Evolutionary conservation across 2,888 invertebrate species (phyloP), one percentile per base, ranked within the genome.

Genomic region (Hypselothyrea guttata): DNA sequence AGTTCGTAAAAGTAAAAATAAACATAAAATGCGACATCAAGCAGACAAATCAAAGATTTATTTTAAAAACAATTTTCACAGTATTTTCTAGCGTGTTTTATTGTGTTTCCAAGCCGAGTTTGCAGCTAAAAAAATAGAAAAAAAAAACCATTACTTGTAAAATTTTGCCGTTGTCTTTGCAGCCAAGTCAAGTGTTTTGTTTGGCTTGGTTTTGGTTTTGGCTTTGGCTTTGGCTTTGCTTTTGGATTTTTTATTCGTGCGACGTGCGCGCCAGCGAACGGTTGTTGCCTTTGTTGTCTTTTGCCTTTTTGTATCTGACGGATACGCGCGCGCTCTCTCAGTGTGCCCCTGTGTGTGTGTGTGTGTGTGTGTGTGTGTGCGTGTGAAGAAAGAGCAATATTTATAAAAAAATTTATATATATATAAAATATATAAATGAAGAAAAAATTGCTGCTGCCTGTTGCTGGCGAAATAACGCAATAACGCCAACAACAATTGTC

Each of bases 341-440:
- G 49, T 34, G 47, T 30, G 13, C 13, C 8, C 1, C 22, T 5
- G n/a, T n/a, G n/a, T n/a, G n/a, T 31, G 2, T 38, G 13, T 49
- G 7, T 41, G 13, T 44, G 40, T 52, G 37, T 38, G 9, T n/a
- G 22, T 49, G 33, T 33, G 28, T 48, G 49, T 84, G 70, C 74
- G 75, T 78, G 75, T 78, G 75, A 84, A 82, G 85, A 84, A 84
- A 84, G 74, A 78, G 77, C 64, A 74, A 82, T 84, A 84, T 73
- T 73, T 73, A 67, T 64, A 63, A 59, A 49, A 56, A 53, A 28
- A 70, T 41, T 37, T 59, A 51, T 15, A 66, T 57, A 64, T 47
- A 51, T 40, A 40, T 38, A 34, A 33, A 12, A 27, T 4, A 8
- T n/a, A 62, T 34, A 37, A 37, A 38, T 45, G 33, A 47, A 34